These are phyloP conservation scores for Scomber colias DNA, from an alignment of 2,113 vertebrate species.

Conservation along the genomic window DNA sequence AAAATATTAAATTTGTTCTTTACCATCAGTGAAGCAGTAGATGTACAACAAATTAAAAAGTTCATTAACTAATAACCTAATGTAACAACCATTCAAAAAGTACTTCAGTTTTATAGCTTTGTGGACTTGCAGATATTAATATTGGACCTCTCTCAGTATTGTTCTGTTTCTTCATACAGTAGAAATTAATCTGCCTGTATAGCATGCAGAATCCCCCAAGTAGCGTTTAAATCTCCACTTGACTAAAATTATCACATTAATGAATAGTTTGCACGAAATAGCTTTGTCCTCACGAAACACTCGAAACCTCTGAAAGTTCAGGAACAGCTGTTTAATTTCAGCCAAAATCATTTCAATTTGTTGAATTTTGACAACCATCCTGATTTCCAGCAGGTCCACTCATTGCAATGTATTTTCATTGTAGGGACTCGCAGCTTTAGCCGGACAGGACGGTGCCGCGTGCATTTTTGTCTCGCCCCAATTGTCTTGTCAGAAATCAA, in stretches of 20 bases:
- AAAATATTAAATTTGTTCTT: constrained; percentile 35
- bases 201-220: constrained; percentile 17
- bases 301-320: constrained; percentile 20
- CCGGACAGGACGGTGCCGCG: constrained; percentile 79
- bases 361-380: background rate
- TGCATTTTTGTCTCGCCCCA: constrained; percentile 91
- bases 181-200: constrained; percentile 24
- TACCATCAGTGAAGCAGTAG: background rate
- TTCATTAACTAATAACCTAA: constrained; percentile 1
- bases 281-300: constrained; percentile 9
- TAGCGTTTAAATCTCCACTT: constrained; percentile 39
- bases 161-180: constrained; percentile 18
- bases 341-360: background rate
- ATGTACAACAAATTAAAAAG: constrained; percentile 8
- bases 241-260: constrained; percentile 24
- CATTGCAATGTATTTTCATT: background rate
- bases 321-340: constrained; percentile 18
- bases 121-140: constrained; percentile 27
- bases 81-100: constrained; percentile 17
- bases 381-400: constrained; percentile 23
- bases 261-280: constrained; percentile 20
- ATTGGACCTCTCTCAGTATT: constrained; percentile 33
- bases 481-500: constrained; percentile 96
- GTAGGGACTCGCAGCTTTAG: constrained; percentile 45
- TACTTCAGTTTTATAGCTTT: constrained; percentile 9